phyloP scores from a whole-genome alignment of 2,113 vertebrate species.

The Serilophus lunatus region DNA sequence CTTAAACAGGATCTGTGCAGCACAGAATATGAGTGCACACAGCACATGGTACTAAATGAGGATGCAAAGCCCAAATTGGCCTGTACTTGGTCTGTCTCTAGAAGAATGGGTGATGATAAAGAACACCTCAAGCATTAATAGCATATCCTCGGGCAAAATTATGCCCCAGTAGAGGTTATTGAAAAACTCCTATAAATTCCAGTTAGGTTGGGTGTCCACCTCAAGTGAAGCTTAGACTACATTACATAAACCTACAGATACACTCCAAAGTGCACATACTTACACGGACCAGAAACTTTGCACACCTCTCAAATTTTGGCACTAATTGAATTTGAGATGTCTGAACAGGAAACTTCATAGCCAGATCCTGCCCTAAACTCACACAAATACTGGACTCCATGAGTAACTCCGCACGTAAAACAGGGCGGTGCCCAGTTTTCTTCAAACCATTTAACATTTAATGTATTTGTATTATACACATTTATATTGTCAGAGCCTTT shows the following conservation, averaged over 20 bases:
- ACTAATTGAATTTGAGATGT: background rate
- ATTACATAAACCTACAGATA: background rate
- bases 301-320: background rate
- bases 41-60: background rate
- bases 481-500: background rate
- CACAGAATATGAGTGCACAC: background rate
- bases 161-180: background rate
- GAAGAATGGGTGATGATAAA: background rate
- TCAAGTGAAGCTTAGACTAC: background rate
- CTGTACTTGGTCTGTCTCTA: background rate
- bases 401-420: background rate
- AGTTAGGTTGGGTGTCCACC: background rate
- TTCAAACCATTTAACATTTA: background rate
- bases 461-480: background rate
- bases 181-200: background rate
- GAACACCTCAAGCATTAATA: background rate
- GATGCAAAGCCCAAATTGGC: background rate
- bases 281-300: background rate
- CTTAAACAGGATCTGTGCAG: background rate
- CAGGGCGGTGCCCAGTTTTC: background rate
- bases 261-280: background rate
- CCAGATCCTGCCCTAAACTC: background rate
- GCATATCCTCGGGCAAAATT: background rate
- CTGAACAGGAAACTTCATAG: background rate
- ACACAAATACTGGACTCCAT: fast-evolving